Base-by-base conservation (phyloP, 2,888 invertebrate genomes). In the Caenorhabditis sp. region DNA sequence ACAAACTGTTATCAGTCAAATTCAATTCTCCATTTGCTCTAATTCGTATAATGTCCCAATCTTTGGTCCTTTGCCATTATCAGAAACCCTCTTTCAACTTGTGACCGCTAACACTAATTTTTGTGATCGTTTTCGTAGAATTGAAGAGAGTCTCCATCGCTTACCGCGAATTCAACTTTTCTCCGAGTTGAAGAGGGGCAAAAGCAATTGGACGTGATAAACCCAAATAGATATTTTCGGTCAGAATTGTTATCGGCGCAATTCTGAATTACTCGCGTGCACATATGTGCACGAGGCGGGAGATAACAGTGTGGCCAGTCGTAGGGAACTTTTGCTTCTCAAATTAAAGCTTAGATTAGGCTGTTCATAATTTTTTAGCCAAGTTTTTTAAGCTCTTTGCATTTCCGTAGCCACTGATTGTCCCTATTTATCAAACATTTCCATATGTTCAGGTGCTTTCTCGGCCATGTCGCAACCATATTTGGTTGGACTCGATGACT, bases 391-490 rank as follows among this genome's bases (percentile, higher is more conserved):
- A 64, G 8, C 47, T 50, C 50, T 50, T 13, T 32, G 32, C 32
- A 32, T 32, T 4, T 32, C 32, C 9, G 5, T 32, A 32, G 32
- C 32, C 9, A 20, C 22, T 15, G 15, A 11, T 69, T 50, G 4
- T 1, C 40, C 51, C 18, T n/a, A 62, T n/a, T n/a, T 9, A n/a
- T n/a, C n/a, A n/a, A n/a, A n/a, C n/a, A n/a, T n/a, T n/a, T n/a
- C n/a, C 9, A 26, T 53, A 24, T 22, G 53, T 84, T 24, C 78
- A 85, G 90, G 84, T n/a, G 86, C 85, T n/a, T 90, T 88, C 72
- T 84, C 87, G 8, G 84, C 84, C 24, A 89, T 90, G 89, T 85
- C 86, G 18, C 89, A 88, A 78, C 90, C 90, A 56, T 90, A 90
- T 69, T 74, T 87, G 67, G 79, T 89, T 50, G 88, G 87, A 20